Evolutionary conservation across 2,888 invertebrate species (phyloP).

Genomic region (Aphidius colemani): DNA sequence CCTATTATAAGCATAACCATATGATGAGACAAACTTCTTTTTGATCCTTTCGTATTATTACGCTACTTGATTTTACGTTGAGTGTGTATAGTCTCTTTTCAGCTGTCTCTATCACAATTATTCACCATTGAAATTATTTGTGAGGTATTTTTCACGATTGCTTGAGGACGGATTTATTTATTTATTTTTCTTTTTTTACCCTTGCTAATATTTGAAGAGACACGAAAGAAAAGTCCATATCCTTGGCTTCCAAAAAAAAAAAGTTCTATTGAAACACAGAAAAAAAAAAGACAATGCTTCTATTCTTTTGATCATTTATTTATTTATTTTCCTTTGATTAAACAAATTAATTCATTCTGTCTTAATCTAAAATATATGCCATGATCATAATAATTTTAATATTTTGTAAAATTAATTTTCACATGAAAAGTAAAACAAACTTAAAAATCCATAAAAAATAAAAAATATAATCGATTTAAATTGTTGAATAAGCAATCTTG

Average conservation of each 20-base stretch:
- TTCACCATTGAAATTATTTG: conserved; percentile 53
- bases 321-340: background rate
- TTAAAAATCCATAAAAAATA: background rate
- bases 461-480: background rate
- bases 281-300: background rate
- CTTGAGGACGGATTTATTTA: background rate
- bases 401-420: no score
- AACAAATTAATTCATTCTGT: no score
- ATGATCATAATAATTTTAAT: no score
- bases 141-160: conserved; percentile 37
- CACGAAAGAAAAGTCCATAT: conserved; percentile 28
- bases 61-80: conserved; percentile 59
- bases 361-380: no score
- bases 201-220: conserved; percentile 57
- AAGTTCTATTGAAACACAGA: background rate
- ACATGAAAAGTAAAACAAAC: no score
- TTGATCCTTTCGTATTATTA: conserved; percentile 50
- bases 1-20: background rate
- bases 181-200: conserved; percentile 33
- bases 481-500: background rate
- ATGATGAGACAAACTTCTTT: conserved; percentile 7
- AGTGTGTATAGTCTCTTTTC: conserved; percentile 33
- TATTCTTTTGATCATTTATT: background rate
- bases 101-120: conserved; percentile 53
- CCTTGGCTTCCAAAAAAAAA: background rate